phyloP scores from a whole-genome alignment of 2,888 invertebrate species.

The Gastracanthus pulcherrimus region DNA sequence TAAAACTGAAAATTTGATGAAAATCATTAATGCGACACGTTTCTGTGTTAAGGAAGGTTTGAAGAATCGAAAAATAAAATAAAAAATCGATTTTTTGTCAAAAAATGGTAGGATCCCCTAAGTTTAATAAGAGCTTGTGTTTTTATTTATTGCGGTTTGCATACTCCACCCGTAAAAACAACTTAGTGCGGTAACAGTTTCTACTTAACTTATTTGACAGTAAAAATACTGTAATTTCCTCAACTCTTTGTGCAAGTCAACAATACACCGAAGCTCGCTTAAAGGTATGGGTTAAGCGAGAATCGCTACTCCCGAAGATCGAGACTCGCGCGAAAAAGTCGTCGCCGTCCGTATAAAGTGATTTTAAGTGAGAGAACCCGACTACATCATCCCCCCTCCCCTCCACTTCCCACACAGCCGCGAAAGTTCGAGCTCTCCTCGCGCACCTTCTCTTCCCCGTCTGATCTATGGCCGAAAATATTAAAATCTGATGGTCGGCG shows the following conservation, averaged over 20 bases:
- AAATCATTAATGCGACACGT: no score
- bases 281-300: neutral
- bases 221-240: no score
- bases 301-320: neutral
- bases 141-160: no score
- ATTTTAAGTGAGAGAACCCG: slow-evolving; percentile 69
- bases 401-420: neutral
- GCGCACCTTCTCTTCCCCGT: neutral
- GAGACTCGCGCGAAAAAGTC: slow-evolving; percentile 62
- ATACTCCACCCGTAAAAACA: neutral
- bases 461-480: slow-evolving; percentile 74
- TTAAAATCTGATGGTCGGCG: slow-evolving; percentile 70
- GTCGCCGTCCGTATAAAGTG: slow-evolving; percentile 62
- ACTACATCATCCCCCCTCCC: neutral
- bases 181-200: neutral
- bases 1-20: no score
- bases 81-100: no score
- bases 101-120: no score
- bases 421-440: neutral
- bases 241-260: neutral
- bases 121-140: no score
- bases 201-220: neutral
- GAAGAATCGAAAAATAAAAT: no score
- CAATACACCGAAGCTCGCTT: neutral
- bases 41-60: no score